Conservation (phyloP, 2,113 vertebrate genomes). For the Hystrix cristata region DNA sequence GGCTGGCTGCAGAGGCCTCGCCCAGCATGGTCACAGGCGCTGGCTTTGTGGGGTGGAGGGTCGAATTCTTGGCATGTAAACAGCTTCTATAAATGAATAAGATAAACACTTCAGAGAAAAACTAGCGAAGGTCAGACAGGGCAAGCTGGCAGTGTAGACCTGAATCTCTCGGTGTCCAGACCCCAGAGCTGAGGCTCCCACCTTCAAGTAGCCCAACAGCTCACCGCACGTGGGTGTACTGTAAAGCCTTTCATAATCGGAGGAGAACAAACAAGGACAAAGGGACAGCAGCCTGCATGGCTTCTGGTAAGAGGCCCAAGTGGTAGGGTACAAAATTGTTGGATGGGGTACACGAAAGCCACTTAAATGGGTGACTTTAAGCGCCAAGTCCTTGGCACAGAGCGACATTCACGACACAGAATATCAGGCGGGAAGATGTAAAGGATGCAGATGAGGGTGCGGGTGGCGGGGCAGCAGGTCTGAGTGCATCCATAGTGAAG, state of each 20-base stretch:
- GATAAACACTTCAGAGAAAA: neutral
- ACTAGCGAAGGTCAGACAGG: neutral
- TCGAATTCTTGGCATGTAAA: too few relatives aligned
- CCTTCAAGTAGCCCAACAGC: neutral
- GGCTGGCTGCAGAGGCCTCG: neutral
- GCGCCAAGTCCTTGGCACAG: neutral
- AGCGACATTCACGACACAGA: fast-evolving
- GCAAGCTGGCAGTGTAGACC: neutral
- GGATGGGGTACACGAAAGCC: neutral
- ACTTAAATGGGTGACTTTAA: neutral
- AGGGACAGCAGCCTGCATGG: neutral
- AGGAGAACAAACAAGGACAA: neutral
- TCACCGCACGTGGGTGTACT: fast-evolving
- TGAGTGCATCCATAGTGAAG: neutral
- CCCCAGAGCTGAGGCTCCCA: fast-evolving
- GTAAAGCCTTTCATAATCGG: neutral
- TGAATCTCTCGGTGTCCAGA: too few relatives aligned
- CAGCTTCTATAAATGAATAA: neutral
- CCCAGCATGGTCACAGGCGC: neutral
- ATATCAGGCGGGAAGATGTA: fast-evolving
- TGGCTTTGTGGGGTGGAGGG: neutral
- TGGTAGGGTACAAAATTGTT: fast-evolving
- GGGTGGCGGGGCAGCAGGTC: neutral
- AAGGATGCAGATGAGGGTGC: neutral
- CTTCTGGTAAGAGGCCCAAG: neutral